These are phyloP conservation scores for Crioceris asparagi DNA, from an alignment of 2,888 invertebrate genomes.

Conservation along the genomic window DNA sequence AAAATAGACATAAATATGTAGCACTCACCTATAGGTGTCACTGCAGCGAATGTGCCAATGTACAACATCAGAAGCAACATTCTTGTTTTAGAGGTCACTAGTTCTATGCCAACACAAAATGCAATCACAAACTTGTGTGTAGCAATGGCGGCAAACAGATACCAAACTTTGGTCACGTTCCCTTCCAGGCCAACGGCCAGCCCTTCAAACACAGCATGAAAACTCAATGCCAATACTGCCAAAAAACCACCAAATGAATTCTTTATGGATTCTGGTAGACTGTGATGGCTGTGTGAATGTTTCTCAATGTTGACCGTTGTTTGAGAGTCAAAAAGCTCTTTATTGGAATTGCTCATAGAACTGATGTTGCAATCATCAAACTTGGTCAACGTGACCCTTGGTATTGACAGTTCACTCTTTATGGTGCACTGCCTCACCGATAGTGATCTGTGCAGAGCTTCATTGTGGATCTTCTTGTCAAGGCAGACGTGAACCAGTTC, in stretches of 20 bases:
- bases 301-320: slow-evolving; percentile 25
- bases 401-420: slow-evolving; percentile 32
- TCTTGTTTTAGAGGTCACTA: slow-evolving; percentile 45
- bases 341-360: slow-evolving; percentile 32
- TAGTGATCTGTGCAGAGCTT: slow-evolving; percentile 36
- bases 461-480: slow-evolving; percentile 36
- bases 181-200: slow-evolving; percentile 55
- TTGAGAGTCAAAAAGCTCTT: slow-evolving; percentile 30
- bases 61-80: slow-evolving; percentile 42
- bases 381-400: slow-evolving; percentile 32
- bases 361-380: slow-evolving; percentile 32
- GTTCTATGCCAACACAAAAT: slow-evolving; percentile 55
- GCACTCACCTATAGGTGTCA: slow-evolving; percentile 47
- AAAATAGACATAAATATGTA: too few species aligned
- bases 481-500: slow-evolving; percentile 48
- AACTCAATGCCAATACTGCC: slow-evolving; percentile 53
- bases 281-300: slow-evolving; percentile 18
- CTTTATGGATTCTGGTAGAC: slow-evolving; percentile 20
- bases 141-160: slow-evolving; percentile 53
- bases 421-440: slow-evolving; percentile 42
- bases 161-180: slow-evolving; percentile 47
- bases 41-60: slow-evolving; percentile 51
- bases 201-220: slow-evolving; percentile 60
- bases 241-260: slow-evolving; percentile 52
- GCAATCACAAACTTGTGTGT: slow-evolving; percentile 57